Conservation (phyloP, 2,888 invertebrate genomes). For the Drosophila melanosoma region DNA sequence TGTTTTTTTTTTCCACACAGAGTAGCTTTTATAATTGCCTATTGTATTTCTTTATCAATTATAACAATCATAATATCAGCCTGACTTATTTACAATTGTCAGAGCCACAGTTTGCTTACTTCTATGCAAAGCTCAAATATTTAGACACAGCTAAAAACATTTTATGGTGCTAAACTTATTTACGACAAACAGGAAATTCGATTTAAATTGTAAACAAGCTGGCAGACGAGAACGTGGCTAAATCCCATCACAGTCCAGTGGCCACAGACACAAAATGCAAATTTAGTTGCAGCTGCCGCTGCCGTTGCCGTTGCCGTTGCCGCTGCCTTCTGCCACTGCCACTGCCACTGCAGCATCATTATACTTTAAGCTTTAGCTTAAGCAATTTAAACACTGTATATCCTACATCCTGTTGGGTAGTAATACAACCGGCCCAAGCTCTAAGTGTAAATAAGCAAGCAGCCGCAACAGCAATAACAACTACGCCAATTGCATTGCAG, state of each 20-base stretch:
- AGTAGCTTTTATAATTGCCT: neutral
- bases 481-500: constrained; percentile 67
- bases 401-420: constrained; percentile 67
- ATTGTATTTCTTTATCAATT: neutral
- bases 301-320: constrained; percentile 1
- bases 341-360: constrained; percentile 17
- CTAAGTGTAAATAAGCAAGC: constrained; percentile 66
- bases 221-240: constrained; percentile 10
- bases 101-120: constrained; percentile 3
- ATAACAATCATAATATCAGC: neutral
- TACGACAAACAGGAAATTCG: constrained; percentile 72
- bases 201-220: constrained; percentile 77
- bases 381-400: constrained; percentile 76
- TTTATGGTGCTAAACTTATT: constrained; percentile 45
- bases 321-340: neutral
- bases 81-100: neutral
- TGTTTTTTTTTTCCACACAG: neutral
- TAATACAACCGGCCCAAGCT: constrained; percentile 46
- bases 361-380: constrained; percentile 65
- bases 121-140: constrained; percentile 5
- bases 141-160: constrained; percentile 3
- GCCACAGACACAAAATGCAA: constrained; percentile 56
- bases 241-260: neutral
- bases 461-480: constrained; percentile 55
- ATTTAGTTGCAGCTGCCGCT: constrained; percentile 48